phyloP scores from a whole-genome alignment of 2,113 vertebrate genomes.

The Oncorhynchus keta region DNA sequence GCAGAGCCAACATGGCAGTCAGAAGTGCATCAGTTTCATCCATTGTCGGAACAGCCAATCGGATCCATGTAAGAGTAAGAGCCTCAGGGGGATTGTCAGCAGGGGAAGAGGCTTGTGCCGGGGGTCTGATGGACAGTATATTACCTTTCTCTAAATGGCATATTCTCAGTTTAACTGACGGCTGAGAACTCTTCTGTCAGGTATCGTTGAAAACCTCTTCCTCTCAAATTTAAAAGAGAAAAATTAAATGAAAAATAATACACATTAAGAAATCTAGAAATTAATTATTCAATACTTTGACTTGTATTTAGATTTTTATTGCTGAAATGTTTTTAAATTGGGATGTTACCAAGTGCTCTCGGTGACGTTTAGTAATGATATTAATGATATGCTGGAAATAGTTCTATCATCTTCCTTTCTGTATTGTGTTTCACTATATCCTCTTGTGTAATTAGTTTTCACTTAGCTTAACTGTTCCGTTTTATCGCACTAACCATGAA shows the following conservation, averaged over 20 bases:
- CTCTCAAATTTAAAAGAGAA: neutral
- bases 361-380: constrained; percentile 23
- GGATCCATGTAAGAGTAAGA: constrained; percentile 44
- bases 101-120: constrained; percentile 50
- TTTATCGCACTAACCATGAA: constrained; percentile 31
- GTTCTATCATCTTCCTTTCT: constrained; percentile 17
- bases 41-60: constrained; percentile 68
- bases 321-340: neutral
- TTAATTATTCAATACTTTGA: neutral
- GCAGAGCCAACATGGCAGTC: constrained; percentile 55
- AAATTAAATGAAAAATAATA: constrained; percentile 6
- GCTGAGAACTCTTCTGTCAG: constrained; percentile 36
- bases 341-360: neutral
- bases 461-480: constrained; percentile 34
- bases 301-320: neutral
- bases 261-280: neutral
- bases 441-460: constrained; percentile 46
- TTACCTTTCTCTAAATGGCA: constrained; percentile 32
- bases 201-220: constrained; percentile 40
- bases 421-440: constrained; percentile 50
- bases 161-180: constrained; percentile 38
- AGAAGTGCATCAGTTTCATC: constrained; percentile 55
- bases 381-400: neutral
- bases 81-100: constrained; percentile 21
- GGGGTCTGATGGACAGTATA: constrained; percentile 46